Base-by-base conservation (phyloP, 2,888 invertebrate species). In the Scaptodrosophila latifasciaeformis region DNA sequence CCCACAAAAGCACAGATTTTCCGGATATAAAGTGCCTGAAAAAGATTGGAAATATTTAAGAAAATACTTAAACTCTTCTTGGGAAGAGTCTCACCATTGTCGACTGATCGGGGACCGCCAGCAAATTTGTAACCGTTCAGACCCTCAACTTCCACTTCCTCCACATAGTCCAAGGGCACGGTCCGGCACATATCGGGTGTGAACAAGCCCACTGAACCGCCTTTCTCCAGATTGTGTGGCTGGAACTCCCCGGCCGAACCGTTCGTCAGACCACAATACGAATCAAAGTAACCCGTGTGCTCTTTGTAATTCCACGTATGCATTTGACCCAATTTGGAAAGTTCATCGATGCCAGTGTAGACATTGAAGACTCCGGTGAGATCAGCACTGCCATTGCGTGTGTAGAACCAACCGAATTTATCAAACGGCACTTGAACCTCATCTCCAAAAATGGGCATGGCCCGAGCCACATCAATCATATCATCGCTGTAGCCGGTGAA, bases 391-490 rank as follows among this genome's bases (percentile, higher is more conserved):
- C 91, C 92, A 78, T 96, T 96, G 81, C 95, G 90, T 72, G 87
- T 88, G 69, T 94, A 96, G 86, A 96, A 96, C 91, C 95, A 93
- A 9, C 94, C 96, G 82, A 96, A 96, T 76, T 89, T 90, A 76
- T 96, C 95, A 59, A 91, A 91, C 0, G 90, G 90, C 0, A 90
- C 90, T 0, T 89, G 88, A 0, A 89, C 88, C 79, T 90, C 85
- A 27, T 80, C 81, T 0, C 88, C 87, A 18, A 90, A 88, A 1
- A 89, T 82, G 0, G 91, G 90, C 50, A 92, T 76, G 62, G 87
- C 88, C 60, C 88, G 88, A 0, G 92, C 92, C 58, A 92, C 84
- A 31, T 90, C 89, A 52, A 96, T 88, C 47, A 95, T 84, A 0
- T 90, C 86, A 82, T 96, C 96, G 1, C 89, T 88, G 81, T 95